phyloP scores from a whole-genome alignment of 1,140 invertebrate species.

The Aphelenchoides fujianensis region DNA sequence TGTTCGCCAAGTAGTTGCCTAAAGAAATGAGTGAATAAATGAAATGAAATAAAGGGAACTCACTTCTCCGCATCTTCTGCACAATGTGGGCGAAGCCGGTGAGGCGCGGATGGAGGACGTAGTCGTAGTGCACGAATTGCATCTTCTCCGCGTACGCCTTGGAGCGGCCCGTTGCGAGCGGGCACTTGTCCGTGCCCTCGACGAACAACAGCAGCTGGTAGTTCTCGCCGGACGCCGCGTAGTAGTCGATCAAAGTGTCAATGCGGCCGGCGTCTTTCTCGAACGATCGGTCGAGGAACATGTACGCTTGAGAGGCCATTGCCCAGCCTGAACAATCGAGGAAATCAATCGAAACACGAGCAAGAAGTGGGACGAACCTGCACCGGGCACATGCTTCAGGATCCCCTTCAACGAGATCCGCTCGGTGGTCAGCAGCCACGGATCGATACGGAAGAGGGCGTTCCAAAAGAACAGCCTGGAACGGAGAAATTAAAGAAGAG shows the following conservation, averaged over 20 bases:
- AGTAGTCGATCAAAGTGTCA: constrained; percentile 72
- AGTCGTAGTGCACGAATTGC: constrained; percentile 70
- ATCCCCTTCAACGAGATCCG: constrained; percentile 80
- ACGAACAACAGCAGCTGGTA: constrained; percentile 52
- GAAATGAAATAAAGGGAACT: too few species aligned
- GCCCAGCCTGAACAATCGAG: constrained; percentile 74
- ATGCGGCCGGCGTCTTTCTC: constrained; percentile 72
- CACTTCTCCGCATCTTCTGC: constrained; percentile 70
- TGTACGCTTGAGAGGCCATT: constrained; percentile 79
- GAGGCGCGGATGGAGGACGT: constrained; percentile 78
- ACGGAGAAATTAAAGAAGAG: too few species aligned
- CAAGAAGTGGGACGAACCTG: constrained; percentile 67
- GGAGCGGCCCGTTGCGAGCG: constrained; percentile 72
- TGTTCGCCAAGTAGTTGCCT: constrained; percentile 70
- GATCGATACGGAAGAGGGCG: constrained; percentile 74
- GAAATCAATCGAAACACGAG: neutral
- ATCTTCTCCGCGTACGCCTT: constrained; percentile 73
- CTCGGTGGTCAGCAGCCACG: constrained; percentile 68
- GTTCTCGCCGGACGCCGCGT: constrained; percentile 68
- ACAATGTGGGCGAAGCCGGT: constrained; percentile 77
- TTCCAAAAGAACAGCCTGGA: constrained; percentile 80
- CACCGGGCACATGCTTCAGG: constrained; percentile 74
- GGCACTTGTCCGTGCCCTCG: constrained; percentile 74
- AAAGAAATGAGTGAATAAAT: constrained; percentile 40
- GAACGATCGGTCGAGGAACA: constrained; percentile 80